phyloP scores from a whole-genome alignment of 2,888 invertebrate genomes.

The Drosophila austrosaltans region DNA sequence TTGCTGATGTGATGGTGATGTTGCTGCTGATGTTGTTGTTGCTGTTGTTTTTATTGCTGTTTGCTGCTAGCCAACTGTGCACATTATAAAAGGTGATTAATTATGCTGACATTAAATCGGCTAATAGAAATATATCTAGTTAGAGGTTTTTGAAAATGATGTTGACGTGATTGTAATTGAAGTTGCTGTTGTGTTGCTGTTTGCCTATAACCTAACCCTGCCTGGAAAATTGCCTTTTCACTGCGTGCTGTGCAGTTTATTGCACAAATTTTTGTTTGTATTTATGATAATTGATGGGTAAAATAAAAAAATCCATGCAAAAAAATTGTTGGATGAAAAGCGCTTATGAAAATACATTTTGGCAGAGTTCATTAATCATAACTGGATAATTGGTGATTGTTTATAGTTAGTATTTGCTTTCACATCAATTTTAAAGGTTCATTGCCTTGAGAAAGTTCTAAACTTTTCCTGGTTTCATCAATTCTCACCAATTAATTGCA shows the following conservation, averaged over 20 bases:
- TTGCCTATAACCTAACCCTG: conserved; percentile 66
- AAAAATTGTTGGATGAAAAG: conserved; percentile 55
- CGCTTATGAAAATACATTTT: conserved; percentile 72
- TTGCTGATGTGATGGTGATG: conserved; percentile 13
- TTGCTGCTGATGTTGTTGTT: conserved; percentile 34
- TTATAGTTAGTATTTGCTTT: conserved; percentile 54
- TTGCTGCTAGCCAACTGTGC: conserved; percentile 26
- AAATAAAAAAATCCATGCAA: conserved; percentile 46
- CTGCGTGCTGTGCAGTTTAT: conserved; percentile 71
- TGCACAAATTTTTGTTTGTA: conserved; percentile 70
- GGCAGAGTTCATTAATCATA: conserved; percentile 70
- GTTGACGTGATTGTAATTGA: conserved; percentile 79
- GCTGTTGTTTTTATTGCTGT: conserved; percentile 26
- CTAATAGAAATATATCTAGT: conserved; percentile 80
- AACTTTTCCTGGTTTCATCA: not conserved
- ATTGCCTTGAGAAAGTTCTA: conserved; percentile 13
- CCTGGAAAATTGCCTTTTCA: conserved; percentile 70
- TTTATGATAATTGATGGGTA: conserved; percentile 71
- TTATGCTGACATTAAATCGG: conserved; percentile 78
- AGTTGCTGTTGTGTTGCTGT: conserved; percentile 57
- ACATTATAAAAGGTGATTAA: conserved; percentile 73
- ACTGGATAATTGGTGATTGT: conserved; percentile 73
- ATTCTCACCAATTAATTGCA: conserved; percentile 14
- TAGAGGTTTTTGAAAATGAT: conserved; percentile 68
- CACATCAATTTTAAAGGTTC: conserved; percentile 45